Percentiles rank a stretch among this genome's conserved stretches.
Evolutionary conservation across 2,888 invertebrate genomes (phyloP).

Genomic region (Schizaphis graminum): DNA sequence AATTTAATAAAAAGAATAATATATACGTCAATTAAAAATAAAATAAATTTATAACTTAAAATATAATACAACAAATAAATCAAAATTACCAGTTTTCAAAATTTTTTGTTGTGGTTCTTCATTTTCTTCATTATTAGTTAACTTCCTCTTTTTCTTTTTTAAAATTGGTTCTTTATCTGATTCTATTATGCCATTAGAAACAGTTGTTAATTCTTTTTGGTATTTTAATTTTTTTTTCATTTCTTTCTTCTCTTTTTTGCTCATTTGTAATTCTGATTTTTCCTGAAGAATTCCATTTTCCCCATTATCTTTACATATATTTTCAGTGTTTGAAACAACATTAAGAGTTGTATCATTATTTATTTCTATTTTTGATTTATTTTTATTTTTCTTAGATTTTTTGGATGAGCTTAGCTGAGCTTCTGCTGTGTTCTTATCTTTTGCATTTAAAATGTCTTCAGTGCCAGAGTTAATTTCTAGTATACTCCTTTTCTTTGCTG

Average conservation of each 20-base stretch:
- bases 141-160: constrained; percentile 65
- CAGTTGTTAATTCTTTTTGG: constrained; percentile 28
- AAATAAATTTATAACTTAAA: not conserved
- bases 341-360: not conserved
- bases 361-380: not conserved
- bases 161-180: constrained; percentile 39
- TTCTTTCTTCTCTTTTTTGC: constrained; percentile 59
- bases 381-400: constrained; percentile 59
- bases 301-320: not conserved
- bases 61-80: not conserved
- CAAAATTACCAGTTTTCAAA: constrained; percentile 40
- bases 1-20: not conserved
- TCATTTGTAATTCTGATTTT: constrained; percentile 51
- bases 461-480: not conserved
- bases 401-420: not conserved
- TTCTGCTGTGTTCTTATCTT: not conserved
- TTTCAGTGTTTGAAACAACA: not conserved
- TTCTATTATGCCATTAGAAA: constrained; percentile 26
- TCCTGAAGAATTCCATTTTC: constrained; percentile 38
- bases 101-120: constrained; percentile 52
- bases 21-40: constrained; percentile 4
- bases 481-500: constrained; percentile 43
- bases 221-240: constrained; percentile 47
- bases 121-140: constrained; percentile 52
- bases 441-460: not conserved